These are phyloP conservation scores for Hypselothyrea guttata DNA, from an alignment of 2,888 invertebrate genomes.

Conservation along the genomic window DNA sequence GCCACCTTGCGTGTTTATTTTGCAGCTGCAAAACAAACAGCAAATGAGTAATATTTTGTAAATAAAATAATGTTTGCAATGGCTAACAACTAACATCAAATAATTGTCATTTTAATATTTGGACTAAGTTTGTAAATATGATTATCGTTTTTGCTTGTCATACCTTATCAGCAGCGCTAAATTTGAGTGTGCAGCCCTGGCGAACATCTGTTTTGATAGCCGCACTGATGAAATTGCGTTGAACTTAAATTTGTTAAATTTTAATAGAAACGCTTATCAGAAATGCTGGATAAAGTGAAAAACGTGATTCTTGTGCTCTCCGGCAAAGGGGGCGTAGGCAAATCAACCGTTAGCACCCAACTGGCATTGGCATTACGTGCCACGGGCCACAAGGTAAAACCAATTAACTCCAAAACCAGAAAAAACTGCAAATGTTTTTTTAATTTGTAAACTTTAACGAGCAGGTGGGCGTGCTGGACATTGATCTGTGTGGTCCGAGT, in stretches of 20 bases:
- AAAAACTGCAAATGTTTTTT: no score
- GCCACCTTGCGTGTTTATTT: background rate
- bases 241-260: background rate
- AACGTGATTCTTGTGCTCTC: slow-evolving; percentile 95
- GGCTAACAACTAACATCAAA: no score
- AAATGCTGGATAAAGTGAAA: slow-evolving; percentile 90
- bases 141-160: background rate
- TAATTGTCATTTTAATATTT: background rate
- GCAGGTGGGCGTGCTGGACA: slow-evolving; percentile 95
- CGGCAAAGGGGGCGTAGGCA: slow-evolving; percentile 99
- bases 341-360: slow-evolving; percentile 97
- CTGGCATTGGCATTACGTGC: slow-evolving; percentile 92
- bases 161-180: background rate
- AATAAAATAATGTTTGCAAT: no score
- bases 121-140: background rate
- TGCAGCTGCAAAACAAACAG: no score
- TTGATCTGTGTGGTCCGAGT: slow-evolving; percentile 98
- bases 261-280: background rate
- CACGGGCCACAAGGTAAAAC: slow-evolving; percentile 88
- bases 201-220: slow-evolving; percentile 36
- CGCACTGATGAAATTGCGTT: slow-evolving; percentile 10
- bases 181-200: slow-evolving; percentile 8
- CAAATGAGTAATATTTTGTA: background rate
- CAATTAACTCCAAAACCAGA: no score
- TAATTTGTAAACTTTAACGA: background rate